phyloP scores from a whole-genome alignment of 2,888 invertebrate species.

The Spilosoma lubricipeda region DNA sequence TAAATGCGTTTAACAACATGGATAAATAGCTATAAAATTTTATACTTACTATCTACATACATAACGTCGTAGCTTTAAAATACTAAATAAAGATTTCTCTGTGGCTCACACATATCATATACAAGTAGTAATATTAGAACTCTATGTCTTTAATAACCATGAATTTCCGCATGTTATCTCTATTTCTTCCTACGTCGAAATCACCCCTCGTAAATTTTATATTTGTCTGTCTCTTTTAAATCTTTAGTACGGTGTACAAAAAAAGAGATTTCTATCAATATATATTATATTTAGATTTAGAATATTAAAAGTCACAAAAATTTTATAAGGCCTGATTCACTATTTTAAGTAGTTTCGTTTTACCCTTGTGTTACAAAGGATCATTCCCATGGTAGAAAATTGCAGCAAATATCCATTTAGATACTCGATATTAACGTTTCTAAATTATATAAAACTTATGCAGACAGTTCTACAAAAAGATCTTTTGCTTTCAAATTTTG shows the following conservation, averaged over 20 bases:
- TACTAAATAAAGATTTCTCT: too few species aligned
- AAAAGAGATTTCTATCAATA: too few species aligned
- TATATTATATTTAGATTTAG: too few species aligned
- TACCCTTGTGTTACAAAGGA: neutral
- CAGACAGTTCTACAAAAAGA: neutral
- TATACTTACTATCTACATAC: neutral
- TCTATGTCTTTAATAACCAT: neutral
- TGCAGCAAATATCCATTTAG: neutral
- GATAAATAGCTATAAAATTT: neutral
- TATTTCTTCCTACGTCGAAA: too few species aligned
- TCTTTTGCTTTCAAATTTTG: slow-evolving; percentile 1
- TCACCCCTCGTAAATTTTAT: too few species aligned
- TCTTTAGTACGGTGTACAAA: too few species aligned
- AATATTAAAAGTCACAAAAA: neutral
- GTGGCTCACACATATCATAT: too few species aligned
- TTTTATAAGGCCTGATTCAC: neutral
- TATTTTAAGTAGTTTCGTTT: neutral
- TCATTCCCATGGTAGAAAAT: neutral
- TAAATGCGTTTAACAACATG: neutral
- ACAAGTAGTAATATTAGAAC: neutral
- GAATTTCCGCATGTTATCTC: neutral
- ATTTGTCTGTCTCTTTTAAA: too few species aligned
- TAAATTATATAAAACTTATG: neutral
- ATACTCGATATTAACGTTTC: neutral
- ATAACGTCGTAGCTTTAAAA: neutral